A percentile compares a stretch with the other conserved stretches of the same genome.
Conservation (phyloP, 2,113 vertebrate species). For the Poicephalus gulielmi region DNA sequence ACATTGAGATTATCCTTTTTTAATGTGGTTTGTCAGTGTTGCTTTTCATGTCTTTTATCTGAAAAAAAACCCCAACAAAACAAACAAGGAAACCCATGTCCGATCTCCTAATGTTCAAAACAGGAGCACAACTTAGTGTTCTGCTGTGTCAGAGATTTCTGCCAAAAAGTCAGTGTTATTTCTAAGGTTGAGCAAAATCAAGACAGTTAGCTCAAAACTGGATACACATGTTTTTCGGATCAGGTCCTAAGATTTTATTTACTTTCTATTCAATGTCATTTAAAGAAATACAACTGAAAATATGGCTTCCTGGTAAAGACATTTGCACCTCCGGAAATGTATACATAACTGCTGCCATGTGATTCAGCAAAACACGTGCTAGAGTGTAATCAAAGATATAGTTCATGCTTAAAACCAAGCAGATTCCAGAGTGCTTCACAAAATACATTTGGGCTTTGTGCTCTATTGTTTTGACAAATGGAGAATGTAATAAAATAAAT, state of each 20-base stretch:
- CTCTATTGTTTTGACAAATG: neutral
- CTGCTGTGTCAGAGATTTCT: neutral
- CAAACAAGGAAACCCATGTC: neutral
- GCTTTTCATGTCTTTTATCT: neutral
- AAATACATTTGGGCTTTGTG: neutral
- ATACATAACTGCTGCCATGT: neutral
- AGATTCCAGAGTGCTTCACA: neutral
- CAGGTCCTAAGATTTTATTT: neutral
- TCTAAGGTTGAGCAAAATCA: neutral
- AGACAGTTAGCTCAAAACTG: neutral
- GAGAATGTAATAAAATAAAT: neutral
- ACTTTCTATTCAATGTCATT: neutral
- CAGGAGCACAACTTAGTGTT: neutral
- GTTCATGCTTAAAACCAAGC: neutral
- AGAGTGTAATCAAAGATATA: neutral
- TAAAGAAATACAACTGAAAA: neutral
- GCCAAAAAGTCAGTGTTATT: neutral
- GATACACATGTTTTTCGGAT: neutral
- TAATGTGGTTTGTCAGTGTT: neutral
- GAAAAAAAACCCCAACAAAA: neutral
- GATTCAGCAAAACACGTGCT: neutral
- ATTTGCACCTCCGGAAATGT: neutral
- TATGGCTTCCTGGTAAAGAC: neutral
- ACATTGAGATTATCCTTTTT: neutral
- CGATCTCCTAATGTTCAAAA: neutral